A percentile compares a stretch with the other conserved stretches of the same genome.
Conservation (phyloP, 2,888 invertebrate genomes). For the Salticus scenicus region DNA sequence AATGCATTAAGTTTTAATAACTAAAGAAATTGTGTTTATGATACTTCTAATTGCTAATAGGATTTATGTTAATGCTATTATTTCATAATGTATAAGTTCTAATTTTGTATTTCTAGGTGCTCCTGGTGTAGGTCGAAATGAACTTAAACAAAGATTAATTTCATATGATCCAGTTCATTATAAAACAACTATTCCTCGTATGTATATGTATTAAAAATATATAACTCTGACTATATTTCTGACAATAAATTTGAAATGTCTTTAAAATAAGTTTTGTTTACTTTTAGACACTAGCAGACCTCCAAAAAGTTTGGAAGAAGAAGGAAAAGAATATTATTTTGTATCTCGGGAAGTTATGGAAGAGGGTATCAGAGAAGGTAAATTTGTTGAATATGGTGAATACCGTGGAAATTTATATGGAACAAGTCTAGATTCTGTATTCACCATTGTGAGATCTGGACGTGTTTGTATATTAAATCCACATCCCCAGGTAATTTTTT, state of each 20-base stretch:
- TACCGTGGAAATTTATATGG: slow-evolving; percentile 97
- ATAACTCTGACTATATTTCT: background rate
- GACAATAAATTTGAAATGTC: too few relatives aligned
- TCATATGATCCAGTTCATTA: slow-evolving; percentile 92
- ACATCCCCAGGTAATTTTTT: slow-evolving; percentile 85
- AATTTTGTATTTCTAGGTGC: slow-evolving; percentile 81
- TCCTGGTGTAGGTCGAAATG: slow-evolving; percentile 94
- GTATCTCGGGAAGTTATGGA: slow-evolving; percentile 90
- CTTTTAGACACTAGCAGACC: slow-evolving; percentile 88
- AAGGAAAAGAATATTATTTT: slow-evolving; percentile 96
- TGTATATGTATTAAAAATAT: slow-evolving; percentile 76
- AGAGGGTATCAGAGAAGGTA: slow-evolving; percentile 87
- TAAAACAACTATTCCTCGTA: slow-evolving; percentile 94
- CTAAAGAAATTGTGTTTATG: too few relatives aligned
- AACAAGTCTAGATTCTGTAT: slow-evolving; percentile 92
- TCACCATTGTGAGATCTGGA: slow-evolving; percentile 87
- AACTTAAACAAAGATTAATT: slow-evolving; percentile 90
- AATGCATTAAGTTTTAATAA: too few relatives aligned
- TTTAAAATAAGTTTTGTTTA: background rate
- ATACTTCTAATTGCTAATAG: too few relatives aligned
- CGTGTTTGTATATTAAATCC: slow-evolving; percentile 95
- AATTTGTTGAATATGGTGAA: slow-evolving; percentile 96
- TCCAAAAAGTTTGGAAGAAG: slow-evolving; percentile 88
- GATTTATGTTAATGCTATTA: too few relatives aligned
- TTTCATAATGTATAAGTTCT: too few relatives aligned